Evolutionary conservation across 2,888 invertebrate genomes (phyloP), one percentile per base, ranked within the genome.

Genomic region (Caenorhabditis drosophilae): DNA sequence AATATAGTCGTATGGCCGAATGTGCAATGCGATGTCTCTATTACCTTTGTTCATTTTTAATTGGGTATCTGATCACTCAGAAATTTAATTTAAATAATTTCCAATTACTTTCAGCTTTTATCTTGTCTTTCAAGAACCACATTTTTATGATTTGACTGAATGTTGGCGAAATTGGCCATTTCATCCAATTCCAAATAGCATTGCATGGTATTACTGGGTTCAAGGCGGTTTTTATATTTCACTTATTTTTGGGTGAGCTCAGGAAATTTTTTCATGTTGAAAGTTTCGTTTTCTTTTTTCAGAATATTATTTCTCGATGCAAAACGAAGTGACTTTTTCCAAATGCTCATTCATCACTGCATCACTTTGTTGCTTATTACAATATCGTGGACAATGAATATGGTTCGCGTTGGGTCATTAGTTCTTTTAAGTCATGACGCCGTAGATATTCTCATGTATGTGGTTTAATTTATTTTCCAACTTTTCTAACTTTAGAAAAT

Each of bases 381-480:
- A 35, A 67, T 69, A 41, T 95, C 95, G 70, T 98, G 95, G 93
- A 89, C 92, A 6, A 91, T 92, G 85, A 97, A 96, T 86, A 88
- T 96, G 76, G 91, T 92, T 79, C 89, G 88, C 66, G 90, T 94
- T 74, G 98, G 97, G 34, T 90, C 92, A 0, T 86, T 98, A 54
- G 92, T 97, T 18, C 76, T 87, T 16, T 78, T 85, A 49, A 79
- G 85, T 35, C 87, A 87, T 67, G 87, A 87, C 69, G 84, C 84
- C 31, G 85, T 84, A 2, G 87, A 87, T 75, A 84, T 84, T 60
- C 84, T 85, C 80, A 78, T 86, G 75, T 85, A 82, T 82, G 85
- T 85, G 70, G 26, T 23, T 4, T 9, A 45, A 31, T 40, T 3
- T 11, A 40, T 34, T 31, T 26, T 18, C 15, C 26, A 4, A 25